Conservation (phyloP, 2,888 invertebrate genomes). For the Thymelicus lineola region DNA sequence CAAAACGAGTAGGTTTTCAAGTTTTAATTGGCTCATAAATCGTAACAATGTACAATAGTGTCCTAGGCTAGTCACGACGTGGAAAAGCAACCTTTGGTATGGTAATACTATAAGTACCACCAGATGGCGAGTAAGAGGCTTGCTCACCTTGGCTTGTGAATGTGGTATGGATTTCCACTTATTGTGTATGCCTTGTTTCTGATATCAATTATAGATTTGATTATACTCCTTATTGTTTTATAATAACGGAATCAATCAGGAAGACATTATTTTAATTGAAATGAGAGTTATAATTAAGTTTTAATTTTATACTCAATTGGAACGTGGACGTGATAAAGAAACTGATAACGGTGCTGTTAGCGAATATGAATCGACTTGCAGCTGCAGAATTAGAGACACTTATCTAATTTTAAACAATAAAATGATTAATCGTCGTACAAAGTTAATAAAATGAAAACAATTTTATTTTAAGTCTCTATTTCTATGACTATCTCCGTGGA, state of each 20-base stretch:
- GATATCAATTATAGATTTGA: slow-evolving; percentile 27
- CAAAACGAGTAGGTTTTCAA: slow-evolving; percentile 30
- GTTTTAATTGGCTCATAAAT: slow-evolving; percentile 47
- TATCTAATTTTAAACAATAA: not conserved
- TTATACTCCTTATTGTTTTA: slow-evolving; percentile 28
- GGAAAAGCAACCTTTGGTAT: slow-evolving; percentile 65
- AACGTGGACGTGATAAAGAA: not conserved
- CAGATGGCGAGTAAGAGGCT: slow-evolving; percentile 61
- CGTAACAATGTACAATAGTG: slow-evolving; percentile 54
- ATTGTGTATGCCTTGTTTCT: slow-evolving; percentile 22
- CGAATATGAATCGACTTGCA: not conserved
- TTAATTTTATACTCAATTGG: slow-evolving; percentile 8
- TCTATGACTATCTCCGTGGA: too few species aligned
- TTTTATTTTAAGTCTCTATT: too few species aligned
- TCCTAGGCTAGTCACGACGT: slow-evolving; percentile 62
- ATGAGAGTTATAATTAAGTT: not conserved
- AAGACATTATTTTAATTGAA: slow-evolving; percentile 23
- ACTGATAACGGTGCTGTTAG: not conserved
- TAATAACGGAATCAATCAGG: slow-evolving; percentile 21
- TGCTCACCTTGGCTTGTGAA: slow-evolving; percentile 66
- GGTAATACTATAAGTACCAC: slow-evolving; percentile 56
- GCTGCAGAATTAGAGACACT: not conserved
- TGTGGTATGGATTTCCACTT: slow-evolving; percentile 58
- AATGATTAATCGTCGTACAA: too few species aligned
- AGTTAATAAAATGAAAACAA: too few species aligned